Base-by-base conservation (phyloP, 1,140 invertebrate species). In the Frieseomelitta varia region DNA sequence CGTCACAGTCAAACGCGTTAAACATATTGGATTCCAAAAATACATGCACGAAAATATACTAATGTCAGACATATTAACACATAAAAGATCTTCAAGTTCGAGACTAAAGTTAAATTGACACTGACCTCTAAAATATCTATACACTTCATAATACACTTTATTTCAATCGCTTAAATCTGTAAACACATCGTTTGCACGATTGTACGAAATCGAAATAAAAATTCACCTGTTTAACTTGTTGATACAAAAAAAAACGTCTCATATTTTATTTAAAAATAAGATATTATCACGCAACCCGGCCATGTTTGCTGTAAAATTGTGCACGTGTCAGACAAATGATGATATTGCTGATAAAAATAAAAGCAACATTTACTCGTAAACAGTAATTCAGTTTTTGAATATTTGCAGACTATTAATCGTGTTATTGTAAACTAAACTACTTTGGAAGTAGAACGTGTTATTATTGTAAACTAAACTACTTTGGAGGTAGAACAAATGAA, bases 291-390 rank as follows among this genome's bases (percentile, higher is more conserved):
- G 63, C 2, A 19, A 4, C 15, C 17, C 21, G 0, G 51, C 30
- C 55, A 19, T 17, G 58, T 78, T 69, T 19, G 2, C 65, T 15
- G n/a, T 21, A 19, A n/a, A 39, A 53, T 82, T 75, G 14, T 10
- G 30, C 4, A 21, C 27, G 1, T 24, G 15, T 30, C 15, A 19
- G 17, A 47, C 30, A 68, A 21, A 14, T 68, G 47, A 81, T 67
- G 53, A 58, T 65, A 58, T 6, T 21, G 6, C 58, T 55, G 53
- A 83, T 83, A 78, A 78, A 21, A 58, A 83, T 83, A 78, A 78
- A 21, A 58, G 19, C 19, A 24, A 6, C 39, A 0, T 47, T 39
- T 39, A 39, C 39, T 39, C 39, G 39, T n/a, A 39, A 39, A 6
- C 39, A 39, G 39, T 47, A 47, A 47, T 47, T 47, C 39, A 47